These are phyloP conservation scores for Etheostoma nigrum DNA, from an alignment of 2,797 vertebrate genomes.

Conservation along the genomic window DNA sequence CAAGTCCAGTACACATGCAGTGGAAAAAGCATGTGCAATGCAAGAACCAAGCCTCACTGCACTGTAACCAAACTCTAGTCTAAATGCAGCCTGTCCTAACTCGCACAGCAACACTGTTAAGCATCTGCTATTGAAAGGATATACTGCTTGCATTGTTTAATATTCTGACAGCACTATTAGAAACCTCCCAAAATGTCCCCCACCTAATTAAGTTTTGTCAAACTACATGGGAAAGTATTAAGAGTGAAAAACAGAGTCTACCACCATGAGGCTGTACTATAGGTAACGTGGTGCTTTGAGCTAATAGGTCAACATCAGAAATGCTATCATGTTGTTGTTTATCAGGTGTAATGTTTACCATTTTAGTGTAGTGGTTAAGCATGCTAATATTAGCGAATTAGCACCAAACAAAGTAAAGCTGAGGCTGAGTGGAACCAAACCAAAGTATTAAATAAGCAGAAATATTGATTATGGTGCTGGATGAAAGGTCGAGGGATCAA, in stretches of 20 bases:
- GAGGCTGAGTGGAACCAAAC: not conserved
- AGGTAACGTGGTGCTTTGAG: not conserved
- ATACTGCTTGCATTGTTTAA: not conserved
- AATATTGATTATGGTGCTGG: too few relatives aligned
- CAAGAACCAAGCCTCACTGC: constrained; percentile 35
- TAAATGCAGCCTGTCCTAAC: constrained; percentile 35
- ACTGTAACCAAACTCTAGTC: constrained; percentile 10
- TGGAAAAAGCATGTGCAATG: constrained; percentile 19
- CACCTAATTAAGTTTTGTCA: not conserved
- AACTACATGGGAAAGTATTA: not conserved
- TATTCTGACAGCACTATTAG: not conserved
- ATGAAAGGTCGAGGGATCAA: not conserved
- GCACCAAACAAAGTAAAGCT: too few relatives aligned
- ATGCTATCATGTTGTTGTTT: not conserved
- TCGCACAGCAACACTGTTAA: not conserved
- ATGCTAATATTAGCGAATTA: not conserved
- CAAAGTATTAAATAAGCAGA: not conserved
- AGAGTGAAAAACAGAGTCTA: not conserved
- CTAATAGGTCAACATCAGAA: not conserved
- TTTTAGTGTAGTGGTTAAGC: not conserved
- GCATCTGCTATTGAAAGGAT: not conserved
- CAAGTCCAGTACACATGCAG: constrained; percentile 49
- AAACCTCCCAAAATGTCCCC: not conserved
- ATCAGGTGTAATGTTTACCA: not conserved
- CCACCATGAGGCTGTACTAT: not conserved